A percentile compares a stretch with the other conserved stretches of the same genome.
Conservation (phyloP, 2,113 vertebrate genomes). For the Manacus vitellinus region DNA sequence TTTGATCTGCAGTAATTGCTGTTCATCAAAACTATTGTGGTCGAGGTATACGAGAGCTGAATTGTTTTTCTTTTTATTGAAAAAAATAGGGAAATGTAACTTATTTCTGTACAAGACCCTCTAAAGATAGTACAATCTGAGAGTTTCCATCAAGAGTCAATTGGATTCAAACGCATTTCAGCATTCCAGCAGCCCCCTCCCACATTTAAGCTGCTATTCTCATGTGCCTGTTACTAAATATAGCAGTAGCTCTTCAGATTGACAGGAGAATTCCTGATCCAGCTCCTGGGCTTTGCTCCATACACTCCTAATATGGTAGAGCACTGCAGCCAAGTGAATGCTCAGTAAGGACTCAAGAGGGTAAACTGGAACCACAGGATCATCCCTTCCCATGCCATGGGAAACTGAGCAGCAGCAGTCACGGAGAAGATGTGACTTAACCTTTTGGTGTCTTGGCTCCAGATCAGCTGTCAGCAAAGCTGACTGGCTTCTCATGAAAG, state of each 20-base stretch:
- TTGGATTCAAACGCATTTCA: not conserved
- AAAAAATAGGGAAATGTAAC: not conserved
- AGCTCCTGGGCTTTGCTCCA: conserved; percentile 54
- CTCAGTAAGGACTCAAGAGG: not conserved
- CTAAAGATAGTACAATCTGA: not conserved
- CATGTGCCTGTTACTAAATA: conserved; percentile 72
- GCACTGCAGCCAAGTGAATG: not conserved
- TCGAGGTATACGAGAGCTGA: not conserved
- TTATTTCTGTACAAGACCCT: not conserved
- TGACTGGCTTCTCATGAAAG: not conserved
- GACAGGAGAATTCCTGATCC: conserved; percentile 53
- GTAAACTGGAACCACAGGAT: not conserved
- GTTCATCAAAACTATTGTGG: not conserved
- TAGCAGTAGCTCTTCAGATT: conserved; percentile 60
- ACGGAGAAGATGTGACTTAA: not conserved
- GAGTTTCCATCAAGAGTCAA: not conserved
- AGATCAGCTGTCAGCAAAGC: not conserved
- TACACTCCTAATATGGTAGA: conserved; percentile 76
- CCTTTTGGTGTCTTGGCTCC: conserved; percentile 26
- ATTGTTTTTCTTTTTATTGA: not conserved
- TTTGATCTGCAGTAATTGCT: not conserved
- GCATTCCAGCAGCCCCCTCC: conserved; percentile 63
- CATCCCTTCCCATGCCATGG: not conserved
- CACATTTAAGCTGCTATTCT: conserved; percentile 65
- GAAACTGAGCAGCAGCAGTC: conserved; percentile 16